Evolutionary conservation across 1,140 invertebrate genomes (phyloP), one percentile per base, ranked within the genome.

Genomic region (Magallana angulata): DNA sequence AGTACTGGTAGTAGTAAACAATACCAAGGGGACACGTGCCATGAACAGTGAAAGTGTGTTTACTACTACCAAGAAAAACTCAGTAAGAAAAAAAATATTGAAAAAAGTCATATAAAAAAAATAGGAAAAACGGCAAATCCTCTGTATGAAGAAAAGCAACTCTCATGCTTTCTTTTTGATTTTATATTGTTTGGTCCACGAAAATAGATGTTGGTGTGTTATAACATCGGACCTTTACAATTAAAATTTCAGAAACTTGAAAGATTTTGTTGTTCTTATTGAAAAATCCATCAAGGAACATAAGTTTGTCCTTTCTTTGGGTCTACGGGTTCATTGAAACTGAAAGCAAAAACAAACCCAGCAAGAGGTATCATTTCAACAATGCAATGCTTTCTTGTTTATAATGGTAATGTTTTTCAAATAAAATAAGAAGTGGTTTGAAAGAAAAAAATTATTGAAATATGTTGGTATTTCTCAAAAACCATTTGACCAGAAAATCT

Each of bases 181-280:
- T 76, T 76, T 76, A 76, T 76, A 76, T 76, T 76, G 68, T 76
- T 76, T 76, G 68, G 68, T 76, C 68, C 68, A 76, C 36, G 7
- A 76, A 30, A 18, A 76, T 76, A 76, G 68, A 76, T 76, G 68
- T 76, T 76, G 68, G 68, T 76, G 68, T 76, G 68, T 76, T 76
- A 76, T 12, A 76, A 76, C 68, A 76, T 76, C 68, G 68, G 68
- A 76, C 68, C 68, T 76, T 76, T 76, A 48, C 68, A 76, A 76
- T 76, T 76, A 76, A 76, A 76, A 76, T 76, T 76, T 76, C 68
- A 76, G 68, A 76, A 48, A 76, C 68, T 76, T 76, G 24, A 36
- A 9, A 76, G 24, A 7, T 6, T 12, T 76, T 4, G 24, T 18
- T 76, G 68, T 76, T 30, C 14, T 62, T 62, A n/a, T 62, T 62